phyloP scores from a whole-genome alignment of 2,797 vertebrate genomes.

The Eutrigla gurnardus region DNA sequence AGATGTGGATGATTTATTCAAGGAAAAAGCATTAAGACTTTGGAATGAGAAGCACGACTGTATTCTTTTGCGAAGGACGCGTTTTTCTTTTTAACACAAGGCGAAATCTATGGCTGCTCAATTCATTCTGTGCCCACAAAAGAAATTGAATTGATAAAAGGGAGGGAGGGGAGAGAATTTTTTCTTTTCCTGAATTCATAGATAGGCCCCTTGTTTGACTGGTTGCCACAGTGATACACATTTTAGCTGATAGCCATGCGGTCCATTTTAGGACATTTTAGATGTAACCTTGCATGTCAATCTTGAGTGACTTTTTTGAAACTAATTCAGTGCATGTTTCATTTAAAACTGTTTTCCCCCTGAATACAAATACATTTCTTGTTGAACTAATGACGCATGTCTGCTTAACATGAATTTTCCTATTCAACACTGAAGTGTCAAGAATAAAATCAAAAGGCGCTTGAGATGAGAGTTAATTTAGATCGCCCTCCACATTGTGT shows the following conservation, averaged over 20 bases:
- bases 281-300: not conserved
- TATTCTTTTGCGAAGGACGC: conserved; percentile 84
- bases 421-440: not conserved
- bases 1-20: conserved; percentile 87
- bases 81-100: conserved; percentile 77
- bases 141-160: conserved; percentile 69
- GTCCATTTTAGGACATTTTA: conserved; percentile 24
- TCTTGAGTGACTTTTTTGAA: conserved; percentile 1
- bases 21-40: conserved; percentile 80
- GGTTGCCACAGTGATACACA: conserved; percentile 21
- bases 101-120: conserved; percentile 76
- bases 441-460: conserved; percentile 7
- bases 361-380: not conserved
- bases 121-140: conserved; percentile 75
- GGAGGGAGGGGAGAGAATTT: conserved; percentile 7
- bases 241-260: conserved; percentile 30
- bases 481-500: not conserved
- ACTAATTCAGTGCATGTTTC: not conserved
- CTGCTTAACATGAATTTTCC: not conserved
- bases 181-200: conserved; percentile 26
- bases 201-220: conserved; percentile 25
- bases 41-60: conserved; percentile 79
- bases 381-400: not conserved
- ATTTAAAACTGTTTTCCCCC: not conserved
- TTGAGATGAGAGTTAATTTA: conserved; percentile 13